phyloP scores from a whole-genome alignment of 1,140 invertebrate genomes.

The Pogonomyrmex barbatus region DNA sequence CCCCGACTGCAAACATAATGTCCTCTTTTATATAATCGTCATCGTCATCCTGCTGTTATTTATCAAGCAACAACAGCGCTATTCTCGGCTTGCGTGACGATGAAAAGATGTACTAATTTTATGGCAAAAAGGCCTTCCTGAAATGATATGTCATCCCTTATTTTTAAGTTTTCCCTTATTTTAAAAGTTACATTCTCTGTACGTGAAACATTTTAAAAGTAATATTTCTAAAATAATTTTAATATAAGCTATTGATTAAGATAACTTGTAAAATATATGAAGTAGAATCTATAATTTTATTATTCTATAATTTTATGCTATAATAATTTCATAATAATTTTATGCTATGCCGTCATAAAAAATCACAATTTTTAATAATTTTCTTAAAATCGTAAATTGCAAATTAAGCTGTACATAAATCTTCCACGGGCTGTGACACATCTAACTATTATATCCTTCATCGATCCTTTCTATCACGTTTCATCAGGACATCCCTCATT shows the following conservation, averaged over 20 bases:
- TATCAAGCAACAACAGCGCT: conserved; percentile 11
- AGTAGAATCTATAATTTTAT: too few species aligned
- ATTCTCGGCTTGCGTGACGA: neutral
- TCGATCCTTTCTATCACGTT: conserved; percentile 35
- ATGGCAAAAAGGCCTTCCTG: neutral
- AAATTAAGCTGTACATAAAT: conserved; percentile 30
- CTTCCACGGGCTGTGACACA: neutral
- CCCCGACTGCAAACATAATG: conserved; percentile 4
- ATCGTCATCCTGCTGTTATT: conserved; percentile 53
- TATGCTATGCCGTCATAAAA: neutral
- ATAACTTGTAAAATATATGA: neutral
- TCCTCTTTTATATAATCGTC: conserved; percentile 9
- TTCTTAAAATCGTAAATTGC: neutral
- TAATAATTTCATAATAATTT: too few species aligned
- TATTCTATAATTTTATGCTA: too few species aligned
- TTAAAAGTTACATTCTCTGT: neutral
- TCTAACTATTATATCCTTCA: conserved; percentile 21
- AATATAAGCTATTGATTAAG: neutral
- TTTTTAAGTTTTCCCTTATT: neutral
- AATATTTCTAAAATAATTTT: neutral
- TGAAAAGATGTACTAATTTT: conserved; percentile 10
- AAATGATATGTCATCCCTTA: neutral
- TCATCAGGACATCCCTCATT: conserved; percentile 44
- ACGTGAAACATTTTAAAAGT: neutral
- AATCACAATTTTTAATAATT: neutral